Conservation (phyloP, 2,797 vertebrate genomes). For the Anguilla megastoma region DNA sequence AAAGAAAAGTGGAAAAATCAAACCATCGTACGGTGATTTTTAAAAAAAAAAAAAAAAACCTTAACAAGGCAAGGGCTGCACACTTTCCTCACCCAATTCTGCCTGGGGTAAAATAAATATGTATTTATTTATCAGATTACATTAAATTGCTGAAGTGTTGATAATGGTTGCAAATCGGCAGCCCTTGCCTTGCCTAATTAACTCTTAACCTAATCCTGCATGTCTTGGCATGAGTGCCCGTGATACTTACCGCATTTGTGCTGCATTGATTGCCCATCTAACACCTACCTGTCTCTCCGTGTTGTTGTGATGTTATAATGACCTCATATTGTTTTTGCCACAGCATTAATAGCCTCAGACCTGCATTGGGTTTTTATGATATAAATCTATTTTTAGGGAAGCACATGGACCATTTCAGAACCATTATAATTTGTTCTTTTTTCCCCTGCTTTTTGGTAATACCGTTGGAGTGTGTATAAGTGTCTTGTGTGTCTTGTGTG, state of each 20-base stretch:
- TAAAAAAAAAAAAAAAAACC: neutral
- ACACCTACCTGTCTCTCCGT: neutral
- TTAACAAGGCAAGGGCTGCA: conserved; percentile 25
- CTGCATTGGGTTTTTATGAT: neutral
- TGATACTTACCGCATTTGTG: neutral
- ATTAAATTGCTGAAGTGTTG: neutral
- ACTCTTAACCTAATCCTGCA: conserved; percentile 4
- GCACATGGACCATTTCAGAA: neutral
- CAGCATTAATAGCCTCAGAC: neutral
- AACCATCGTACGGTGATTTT: conserved; percentile 60
- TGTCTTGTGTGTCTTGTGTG: neutral
- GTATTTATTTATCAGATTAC: neutral
- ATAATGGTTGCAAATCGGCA: conserved; percentile 20
- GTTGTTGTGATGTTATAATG: neutral
- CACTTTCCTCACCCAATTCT: neutral
- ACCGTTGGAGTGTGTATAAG: neutral
- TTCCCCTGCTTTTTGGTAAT: neutral
- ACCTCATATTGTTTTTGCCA: neutral
- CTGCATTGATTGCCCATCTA: neutral
- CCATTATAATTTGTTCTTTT: neutral
- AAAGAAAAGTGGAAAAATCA: conserved; percentile 57
- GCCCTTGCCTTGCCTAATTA: conserved; percentile 21
- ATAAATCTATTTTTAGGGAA: neutral
- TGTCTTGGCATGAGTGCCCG: neutral
- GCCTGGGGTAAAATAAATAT: neutral